phyloP scores from a whole-genome alignment of 2,888 invertebrate genomes.

The Sphaeridia pumilis region DNA sequence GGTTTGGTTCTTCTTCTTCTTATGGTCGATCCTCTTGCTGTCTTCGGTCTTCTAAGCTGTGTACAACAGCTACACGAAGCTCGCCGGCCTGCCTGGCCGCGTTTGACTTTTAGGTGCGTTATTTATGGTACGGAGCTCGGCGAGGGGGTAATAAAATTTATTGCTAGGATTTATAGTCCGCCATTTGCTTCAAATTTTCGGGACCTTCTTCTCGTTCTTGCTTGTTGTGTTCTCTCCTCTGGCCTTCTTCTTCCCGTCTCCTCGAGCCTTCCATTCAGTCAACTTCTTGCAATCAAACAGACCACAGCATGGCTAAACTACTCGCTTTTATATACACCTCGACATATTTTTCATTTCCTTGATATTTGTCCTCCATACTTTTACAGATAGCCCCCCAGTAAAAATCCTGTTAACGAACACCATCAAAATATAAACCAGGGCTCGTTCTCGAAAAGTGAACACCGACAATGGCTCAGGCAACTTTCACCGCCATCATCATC shows the following conservation, averaged over 20 bases:
- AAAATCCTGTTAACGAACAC: no score
- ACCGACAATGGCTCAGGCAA: no score
- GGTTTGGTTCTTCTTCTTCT: no score
- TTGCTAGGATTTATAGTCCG: slow-evolving; percentile 37
- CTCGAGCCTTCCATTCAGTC: slow-evolving; percentile 4
- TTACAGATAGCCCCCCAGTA: no score
- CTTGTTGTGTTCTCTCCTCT: background rate
- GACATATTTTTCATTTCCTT: no score
- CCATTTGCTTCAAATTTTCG: slow-evolving; percentile 36
- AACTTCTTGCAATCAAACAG: no score
- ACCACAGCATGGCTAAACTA: no score
- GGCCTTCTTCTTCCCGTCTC: slow-evolving; percentile 4
- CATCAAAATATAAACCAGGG: no score
- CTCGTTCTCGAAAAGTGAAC: no score
- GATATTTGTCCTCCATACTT: no score
- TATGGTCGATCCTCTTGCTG: background rate
- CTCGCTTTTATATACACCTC: no score
- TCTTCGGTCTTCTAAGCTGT: slow-evolving; percentile 6
- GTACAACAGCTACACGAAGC: slow-evolving; percentile 30
- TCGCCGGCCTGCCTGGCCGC: no score
- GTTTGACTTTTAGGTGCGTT: slow-evolving; percentile 37
- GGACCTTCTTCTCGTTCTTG: slow-evolving; percentile 19
- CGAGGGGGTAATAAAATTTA: slow-evolving; percentile 37
- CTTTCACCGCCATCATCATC: background rate
- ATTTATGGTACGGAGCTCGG: slow-evolving; percentile 36